Base-by-base conservation (phyloP, 2,888 invertebrate genomes). In the Stenodera caucasica region DNA sequence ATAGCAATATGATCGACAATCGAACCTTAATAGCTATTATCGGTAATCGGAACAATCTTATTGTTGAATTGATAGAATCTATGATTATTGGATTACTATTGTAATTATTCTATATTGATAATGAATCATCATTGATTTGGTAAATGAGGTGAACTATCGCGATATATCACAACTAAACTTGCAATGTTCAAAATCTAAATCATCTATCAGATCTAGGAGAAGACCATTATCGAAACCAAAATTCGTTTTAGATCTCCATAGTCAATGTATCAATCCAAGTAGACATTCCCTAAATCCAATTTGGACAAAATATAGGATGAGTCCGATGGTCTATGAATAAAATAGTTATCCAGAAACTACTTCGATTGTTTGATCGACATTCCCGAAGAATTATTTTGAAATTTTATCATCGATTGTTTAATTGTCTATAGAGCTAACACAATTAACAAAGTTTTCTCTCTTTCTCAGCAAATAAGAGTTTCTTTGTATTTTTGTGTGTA, bases 101-200 rank as follows among this genome's bases (percentile, higher is more conserved):
- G 77, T 77, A 79, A 79, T 80, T 79, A 78, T 78, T 69, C 75
- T 68, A 72, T 70, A 72, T 68, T 57, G 21, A 62, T 64, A 71
- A 73, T 76, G 76, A 77, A 77, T 78, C 78, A 76, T 75, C 78
- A 78, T 78, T 75, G 75, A 69, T 40, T 11, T 72, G 72, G 71
- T 75, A 77, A 79, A 79, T 78, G 78, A 75, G 72, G 72, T 74
- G 71, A 66, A 70, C 74, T 77, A 77, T 75, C 76, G 72, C 73
- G 72, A 76, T 72, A 76, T 75, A 26, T 2, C 26, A 73, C 67
- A 70, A 70, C 70, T 69, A 69, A 65, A 66, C 63, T 61, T 60
- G 5, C 26, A 61, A 58, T 29, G 55, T 40, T 53, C 30, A 54
- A 26, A 37, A 15, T 6, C 62, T 56, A 15, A 56, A 58, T 53